Base-by-base conservation (phyloP, 2,797 vertebrate species). In the Phataginus tetradactyla region DNA sequence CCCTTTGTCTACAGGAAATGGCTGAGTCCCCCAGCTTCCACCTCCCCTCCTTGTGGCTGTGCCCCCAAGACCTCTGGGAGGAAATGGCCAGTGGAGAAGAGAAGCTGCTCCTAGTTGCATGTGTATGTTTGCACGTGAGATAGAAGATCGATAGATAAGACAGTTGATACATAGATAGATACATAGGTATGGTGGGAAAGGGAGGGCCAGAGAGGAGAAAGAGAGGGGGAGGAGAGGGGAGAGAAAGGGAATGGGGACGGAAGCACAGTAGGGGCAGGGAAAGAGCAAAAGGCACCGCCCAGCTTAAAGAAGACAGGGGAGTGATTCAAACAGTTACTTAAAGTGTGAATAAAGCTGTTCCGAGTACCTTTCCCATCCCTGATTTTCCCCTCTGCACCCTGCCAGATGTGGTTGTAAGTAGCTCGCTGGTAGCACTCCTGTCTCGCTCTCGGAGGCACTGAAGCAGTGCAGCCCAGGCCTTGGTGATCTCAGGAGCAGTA, bases 1-100 rank as follows among this genome's bases (percentile, higher is more conserved):
- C 90, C 85, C 71, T 92, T 95, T 96, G 93, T 96, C 94, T 95
- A 51, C 95, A 96, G 97, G 94, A 97, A 91, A 96, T 91, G 55
- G 86, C 97, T 96, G 59, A 78, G 37, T 83, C 92, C 78, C 63
- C 37, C 6, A 13, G 84, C 80, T 92, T 88, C 84, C 49, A 94
- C 57, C 69, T 86, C 68, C 42, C 29, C 27, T 91, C 34, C 25
- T 29, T 39, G 74, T 78, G 12, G 0, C 66, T 15, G 2, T 32
- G 77, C 34, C 66, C 42, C 64, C 10, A 4, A 78, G 61, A 45
- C 78, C 84, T 80, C 45, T 6, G 55, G 53, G 71, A 39, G 91
- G 68, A 66, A 77, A 75, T 20, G 80, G 53, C 11, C 61, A 75
- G 77, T 21, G 61, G 86, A 90, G 71, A 78, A 57, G 75, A 90